Evolutionary conservation across 2,888 invertebrate species (phyloP).

Genomic region (Hydraecia micacea): DNA sequence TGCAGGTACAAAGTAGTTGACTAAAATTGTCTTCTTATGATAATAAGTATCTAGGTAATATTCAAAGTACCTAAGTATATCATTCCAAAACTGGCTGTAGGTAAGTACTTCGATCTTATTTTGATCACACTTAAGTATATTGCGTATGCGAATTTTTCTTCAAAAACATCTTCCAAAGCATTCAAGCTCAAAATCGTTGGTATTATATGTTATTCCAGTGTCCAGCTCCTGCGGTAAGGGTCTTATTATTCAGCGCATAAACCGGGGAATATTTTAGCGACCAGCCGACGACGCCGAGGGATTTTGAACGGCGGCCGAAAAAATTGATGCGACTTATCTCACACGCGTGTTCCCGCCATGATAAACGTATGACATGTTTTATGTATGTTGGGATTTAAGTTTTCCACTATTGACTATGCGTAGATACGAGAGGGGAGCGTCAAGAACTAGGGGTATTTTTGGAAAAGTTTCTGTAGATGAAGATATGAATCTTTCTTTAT

Average conservation of each 20-base stretch:
- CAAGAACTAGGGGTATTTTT: slow-evolving; percentile 21
- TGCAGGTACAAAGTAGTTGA: too few species aligned
- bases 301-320: slow-evolving; percentile 84
- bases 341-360: slow-evolving; percentile 77
- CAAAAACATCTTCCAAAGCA: slow-evolving; percentile 5
- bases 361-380: slow-evolving; percentile 82
- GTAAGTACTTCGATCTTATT: neutral
- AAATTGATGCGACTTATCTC: slow-evolving; percentile 88
- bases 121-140: neutral
- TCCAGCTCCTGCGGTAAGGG: slow-evolving; percentile 64
- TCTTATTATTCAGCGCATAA: slow-evolving; percentile 87
- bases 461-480: slow-evolving; percentile 24
- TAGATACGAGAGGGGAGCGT: slow-evolving; percentile 34
- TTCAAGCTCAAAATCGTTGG: slow-evolving; percentile 12
- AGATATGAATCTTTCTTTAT: slow-evolving; percentile 40
- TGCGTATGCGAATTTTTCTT: slow-evolving; percentile 5
- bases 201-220: slow-evolving; percentile 59
- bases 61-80: neutral
- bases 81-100: neutral
- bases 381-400: slow-evolving; percentile 76
- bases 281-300: slow-evolving; percentile 83
- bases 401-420: slow-evolving; percentile 58
- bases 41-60: neutral
- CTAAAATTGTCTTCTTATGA: neutral
- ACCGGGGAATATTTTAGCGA: slow-evolving; percentile 85